Percentiles rank a stretch among this genome's conserved stretches.
phyloP scores from a whole-genome alignment of 2,113 vertebrate species.

The Zapus hudsonius region DNA sequence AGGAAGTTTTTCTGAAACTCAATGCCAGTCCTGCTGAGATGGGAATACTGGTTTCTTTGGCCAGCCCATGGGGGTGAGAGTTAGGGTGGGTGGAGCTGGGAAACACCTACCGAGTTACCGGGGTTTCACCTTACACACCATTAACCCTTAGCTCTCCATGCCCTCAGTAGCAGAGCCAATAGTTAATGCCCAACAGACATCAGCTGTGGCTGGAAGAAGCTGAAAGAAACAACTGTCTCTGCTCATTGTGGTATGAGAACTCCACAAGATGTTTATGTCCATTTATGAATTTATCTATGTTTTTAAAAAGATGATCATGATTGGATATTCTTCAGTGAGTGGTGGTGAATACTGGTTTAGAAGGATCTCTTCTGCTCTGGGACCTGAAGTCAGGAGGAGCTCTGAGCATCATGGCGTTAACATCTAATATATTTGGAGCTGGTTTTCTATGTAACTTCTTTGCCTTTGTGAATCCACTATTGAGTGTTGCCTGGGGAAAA shows the following conservation, averaged over 20 bases:
- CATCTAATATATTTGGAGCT: neutral
- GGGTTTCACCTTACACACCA: too few species aligned
- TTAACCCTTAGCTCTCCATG: too few species aligned
- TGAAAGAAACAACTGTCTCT: too few species aligned
- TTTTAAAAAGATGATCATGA: neutral
- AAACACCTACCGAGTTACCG: too few species aligned
- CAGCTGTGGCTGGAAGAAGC: neutral
- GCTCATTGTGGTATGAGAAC: neutral
- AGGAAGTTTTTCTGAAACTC: neutral
- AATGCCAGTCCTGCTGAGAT: too few species aligned
- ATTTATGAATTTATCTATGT: neutral
- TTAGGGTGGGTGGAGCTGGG: too few species aligned
- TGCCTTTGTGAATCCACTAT: neutral
- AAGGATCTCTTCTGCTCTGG: neutral
- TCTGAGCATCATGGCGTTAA: neutral
- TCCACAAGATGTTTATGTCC: neutral
- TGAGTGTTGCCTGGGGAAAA: neutral
- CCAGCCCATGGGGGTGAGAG: too few species aligned
- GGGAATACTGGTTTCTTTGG: too few species aligned
- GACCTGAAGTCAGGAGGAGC: neutral
- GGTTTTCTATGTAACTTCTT: neutral
- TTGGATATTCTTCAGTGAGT: neutral
- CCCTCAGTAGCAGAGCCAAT: too few species aligned
- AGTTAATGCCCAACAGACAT: too few species aligned
- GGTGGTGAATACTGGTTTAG: too few species aligned